Conservation (phyloP, 1,140 invertebrate species). For the Temnothorax longispinosus region DNA sequence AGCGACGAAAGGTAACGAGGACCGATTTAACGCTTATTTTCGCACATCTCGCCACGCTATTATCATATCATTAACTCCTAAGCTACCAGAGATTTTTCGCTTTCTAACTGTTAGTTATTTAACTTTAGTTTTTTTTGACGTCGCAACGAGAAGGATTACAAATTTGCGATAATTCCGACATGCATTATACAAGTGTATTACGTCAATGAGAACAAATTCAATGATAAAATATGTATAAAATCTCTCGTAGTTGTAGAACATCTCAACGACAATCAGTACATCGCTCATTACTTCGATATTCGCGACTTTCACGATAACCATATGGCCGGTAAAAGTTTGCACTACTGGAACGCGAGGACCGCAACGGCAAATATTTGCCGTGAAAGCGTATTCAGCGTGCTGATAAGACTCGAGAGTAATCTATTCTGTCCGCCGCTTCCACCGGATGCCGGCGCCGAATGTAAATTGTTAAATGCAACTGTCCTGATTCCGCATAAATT, state of each 20-base stretch:
- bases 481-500: background rate
- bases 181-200: background rate
- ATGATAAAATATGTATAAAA: constrained; percentile 21
- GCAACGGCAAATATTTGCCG: constrained; percentile 42
- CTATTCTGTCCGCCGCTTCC: constrained; percentile 3
- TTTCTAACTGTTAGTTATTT: background rate
- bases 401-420: constrained; percentile 43
- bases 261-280: constrained; percentile 33
- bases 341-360: constrained; percentile 32
- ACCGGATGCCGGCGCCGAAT: constrained; percentile 13
- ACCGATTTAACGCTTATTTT: constrained; percentile 60
- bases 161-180: background rate
- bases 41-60: constrained; percentile 54
- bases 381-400: constrained; percentile 51
- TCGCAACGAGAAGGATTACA: background rate
- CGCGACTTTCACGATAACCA: constrained; percentile 48
- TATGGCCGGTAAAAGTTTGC: constrained; percentile 30
- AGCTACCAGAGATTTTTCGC: constrained; percentile 47
- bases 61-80: constrained; percentile 50
- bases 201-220: background rate
- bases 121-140: background rate
- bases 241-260: constrained; percentile 46
- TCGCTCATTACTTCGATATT: constrained; percentile 36
- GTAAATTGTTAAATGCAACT: constrained; percentile 38
- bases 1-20: constrained; percentile 78